Base-by-base conservation (phyloP, 1,140 invertebrate species). In the Cotesia vestalis region DNA sequence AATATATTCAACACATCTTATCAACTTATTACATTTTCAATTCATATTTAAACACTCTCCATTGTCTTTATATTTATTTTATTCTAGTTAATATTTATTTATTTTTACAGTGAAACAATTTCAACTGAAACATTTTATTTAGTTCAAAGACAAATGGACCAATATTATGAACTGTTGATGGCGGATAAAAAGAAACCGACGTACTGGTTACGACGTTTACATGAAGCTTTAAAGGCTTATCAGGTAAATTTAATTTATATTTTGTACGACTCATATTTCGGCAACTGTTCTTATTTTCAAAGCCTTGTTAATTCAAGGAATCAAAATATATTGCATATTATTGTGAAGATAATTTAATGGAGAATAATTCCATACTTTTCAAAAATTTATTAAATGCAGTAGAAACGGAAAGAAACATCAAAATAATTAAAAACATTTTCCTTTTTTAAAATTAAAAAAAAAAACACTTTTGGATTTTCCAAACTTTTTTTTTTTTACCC, bases 41-140 rank as follows among this genome's bases (percentile, higher is more conserved):
- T 17, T 35, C 11, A 20, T 20, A 34, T 51, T 66, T 4, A 67
- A 40, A 60, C 66, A 35, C 61, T 59, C 73, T 55, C 40, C 40
- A 73, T 71, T 55, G 34, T 66, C 69, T 67, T 68, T 53, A 57
- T 66, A 72, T 59, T 76, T 84, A 35, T 70, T 63, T 51, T 59
- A 64, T 46, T 63, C n/a, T 71, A 76, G 78, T 73, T 61, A 53
- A 61, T 76, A 78, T 71, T 73, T 69, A n/a, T 62, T n/a, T 27
- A 52, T 14, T 76, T 76, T 84, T 89, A 75, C 83, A 96, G 93
- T 83, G 95, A 97, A 89, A 96, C 95, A 6, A 91, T 98, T 89
- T 93, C 93, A n/a, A 91, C 95, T 0, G 90, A 93, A 70, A 92
- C 92, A 72, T 98, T 99, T 85, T 96, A 98, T 85, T 95, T 95